Base-by-base conservation (phyloP, 2,888 invertebrate genomes). In the Odontothrips loti region DNA sequence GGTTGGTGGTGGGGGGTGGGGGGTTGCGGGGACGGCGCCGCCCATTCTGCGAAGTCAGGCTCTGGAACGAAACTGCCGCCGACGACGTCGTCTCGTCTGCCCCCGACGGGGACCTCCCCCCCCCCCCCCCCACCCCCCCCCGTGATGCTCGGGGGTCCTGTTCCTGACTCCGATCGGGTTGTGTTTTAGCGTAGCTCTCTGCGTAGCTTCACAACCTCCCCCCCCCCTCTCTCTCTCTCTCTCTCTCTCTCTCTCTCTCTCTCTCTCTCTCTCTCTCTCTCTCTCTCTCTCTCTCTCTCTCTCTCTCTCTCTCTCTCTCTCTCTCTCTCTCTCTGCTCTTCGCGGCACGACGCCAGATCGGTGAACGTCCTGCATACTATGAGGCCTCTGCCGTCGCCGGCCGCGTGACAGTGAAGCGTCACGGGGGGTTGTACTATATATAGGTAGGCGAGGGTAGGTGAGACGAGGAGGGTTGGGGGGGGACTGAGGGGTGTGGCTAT, bases 51-150 rank as follows among this genome's bases (percentile, higher is more conserved):
- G 23, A 27, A 75, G 68, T 75, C 68, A 75, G 68, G 68, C 23
- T 75, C 23, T 27, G 85, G 84, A 85, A 85, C 84, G 84, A 85
- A 85, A 84, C 84, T 84, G 83, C 75, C 75, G 82, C 83, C 82
- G 81, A 80, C 82, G 81, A 81, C 83, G 81, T 82, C 78, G 81
- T 78, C 81, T 84, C 75, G 63, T 82, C 81, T 81, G 75, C 80
- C 80, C 81, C 81, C 82, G 80, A 82, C 79, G 68, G 58, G 81
- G 63, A 63, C 80, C 79, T 68, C 79, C 80, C 80, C 81, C 34
- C 11, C 47, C 79, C 48, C 83, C 82, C 80, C 83, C 83, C 83
- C 84, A 47, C 82, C 83, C 82, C 83, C 83, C 84, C 83, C 83
- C 80, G 79, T 80, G 83, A 84, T 83, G 82, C n/a, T 20, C 20